These are phyloP conservation scores for Pedionomus torquatus DNA, from an alignment of 2,113 vertebrate species.

Conservation along the genomic window DNA sequence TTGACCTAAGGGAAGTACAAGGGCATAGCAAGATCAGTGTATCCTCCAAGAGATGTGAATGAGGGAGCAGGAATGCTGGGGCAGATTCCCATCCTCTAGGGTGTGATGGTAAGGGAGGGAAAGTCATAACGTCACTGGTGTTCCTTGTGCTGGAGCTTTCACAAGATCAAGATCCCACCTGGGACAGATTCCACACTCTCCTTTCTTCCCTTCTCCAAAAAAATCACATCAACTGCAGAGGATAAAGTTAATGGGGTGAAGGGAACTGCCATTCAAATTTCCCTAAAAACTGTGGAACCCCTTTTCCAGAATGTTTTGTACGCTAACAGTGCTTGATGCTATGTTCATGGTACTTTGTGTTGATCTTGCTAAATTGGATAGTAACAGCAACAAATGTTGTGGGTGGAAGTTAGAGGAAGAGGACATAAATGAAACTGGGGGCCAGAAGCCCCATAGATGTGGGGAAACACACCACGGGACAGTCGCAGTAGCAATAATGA, in stretches of 20 bases:
- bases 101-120: neutral
- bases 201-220: neutral
- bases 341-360: neutral
- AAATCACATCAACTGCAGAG: neutral
- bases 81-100: neutral
- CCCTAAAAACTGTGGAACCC: rapidly evolving
- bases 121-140: rapidly evolving
- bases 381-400: neutral
- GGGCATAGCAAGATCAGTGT: neutral
- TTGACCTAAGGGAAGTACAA: neutral
- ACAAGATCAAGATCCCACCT: neutral
- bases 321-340: neutral
- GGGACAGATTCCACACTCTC: neutral
- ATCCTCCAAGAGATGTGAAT: neutral
- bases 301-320: neutral
- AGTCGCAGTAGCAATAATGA: neutral
- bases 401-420: neutral
- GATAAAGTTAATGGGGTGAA: neutral
- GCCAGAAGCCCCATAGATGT: neutral
- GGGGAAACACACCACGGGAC: neutral
- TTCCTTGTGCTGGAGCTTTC: neutral
- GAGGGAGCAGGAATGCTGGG: neutral
- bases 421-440: neutral
- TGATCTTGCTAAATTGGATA: neutral
- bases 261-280: neutral